Base-by-base conservation (phyloP, 2,113 vertebrate species). In the Xiphophorus maculatus region DNA sequence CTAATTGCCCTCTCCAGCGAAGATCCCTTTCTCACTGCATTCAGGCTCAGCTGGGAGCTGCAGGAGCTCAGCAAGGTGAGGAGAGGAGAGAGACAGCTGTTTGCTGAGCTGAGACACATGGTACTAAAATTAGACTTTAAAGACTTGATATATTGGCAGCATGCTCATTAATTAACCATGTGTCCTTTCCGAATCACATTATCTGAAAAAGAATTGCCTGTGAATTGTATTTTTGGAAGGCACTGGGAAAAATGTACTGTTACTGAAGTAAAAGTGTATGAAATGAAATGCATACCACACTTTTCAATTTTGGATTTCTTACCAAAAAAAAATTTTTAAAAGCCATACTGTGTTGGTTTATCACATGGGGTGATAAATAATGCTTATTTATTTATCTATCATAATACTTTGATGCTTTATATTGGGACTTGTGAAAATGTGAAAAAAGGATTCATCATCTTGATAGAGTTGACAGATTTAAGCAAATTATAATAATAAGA, bases 21-120 rank as follows among this genome's bases (percentile, higher is more conserved):
- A 86, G 98, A 99, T 84, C 98, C 98, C 74, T 99, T 99, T 79
- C 96, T 99, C 51, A 99, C 97, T 0, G 98, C 98, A 63, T 99
- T 99, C 90, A 96, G 97, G 10, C 90, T 99, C 68, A 98, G 98
- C 89, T 99, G 98, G 97, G 98, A 99, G 88, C 96, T 99, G 62
- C 96, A 99, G 89, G 98, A 99, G 76, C 93, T 99, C 82, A 99
- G 98, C 83, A 98, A 99, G 91, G 97, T 93, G 82, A 83, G 76
- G 54, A 28, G 6, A 14, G 29, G n/a, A 37, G 44, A 60, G 32
- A 17, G 22, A 30, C 51, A 58, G 22, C 51, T 58, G 51, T 54
- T 54, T 58, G 51, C 51, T n/a, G 51, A 58, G 51, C 51, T n/a
- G 19, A 29, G 44, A 17, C 17, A 66, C 63, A 27, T 3, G 14